Base-by-base conservation (phyloP, 2,113 vertebrate genomes). In the Hemibates koningsi region DNA sequence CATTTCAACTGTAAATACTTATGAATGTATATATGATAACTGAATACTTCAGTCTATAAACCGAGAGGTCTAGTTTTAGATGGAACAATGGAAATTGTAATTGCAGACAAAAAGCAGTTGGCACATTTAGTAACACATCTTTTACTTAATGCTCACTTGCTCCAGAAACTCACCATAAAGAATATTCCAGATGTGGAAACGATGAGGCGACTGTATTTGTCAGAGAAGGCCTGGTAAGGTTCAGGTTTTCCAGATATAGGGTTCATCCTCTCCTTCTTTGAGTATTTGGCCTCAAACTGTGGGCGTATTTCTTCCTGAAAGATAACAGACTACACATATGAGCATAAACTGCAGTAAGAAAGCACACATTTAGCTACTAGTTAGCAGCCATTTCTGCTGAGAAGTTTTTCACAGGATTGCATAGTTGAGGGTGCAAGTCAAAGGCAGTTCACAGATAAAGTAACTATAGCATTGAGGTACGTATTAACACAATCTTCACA, bases 261-360 rank as follows among this genome's bases (percentile, higher is more conserved):
- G 89, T 99, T 99, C 96, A 97, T 97, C 90, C 98, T 96, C 63
- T 98, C 98, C 88, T 98, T 98, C 95, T 98, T 98, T 87, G 98
- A 99, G 94, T 99, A 99, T 94, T 99, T 99, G 89, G 98, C 97
- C 96, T 99, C 98, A 95, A 99, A 99, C 94, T 99, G 98, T 0
- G 98, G 98, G 6, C 98, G 97, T 81, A 98, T 97, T 97, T 99
- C 98, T 91, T 99, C 98, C 97, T 99, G 89, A 80, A 88, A 87
- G 57, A 84, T 6, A 83, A 68, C 45, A 16, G 54, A 38, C 27
- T 85, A 21, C 13, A 80, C 10, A 24, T 4, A 2, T 80, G 9
- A 90, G 52, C 17, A 66, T 41, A 80, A 52, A 24, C 14, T 48
- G 21, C 24, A 73, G 41, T 27, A 73, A 73, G 41, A 73, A 73